phyloP scores from a whole-genome alignment of 1,140 invertebrate genomes.

The Psilanteris sp. region DNA sequence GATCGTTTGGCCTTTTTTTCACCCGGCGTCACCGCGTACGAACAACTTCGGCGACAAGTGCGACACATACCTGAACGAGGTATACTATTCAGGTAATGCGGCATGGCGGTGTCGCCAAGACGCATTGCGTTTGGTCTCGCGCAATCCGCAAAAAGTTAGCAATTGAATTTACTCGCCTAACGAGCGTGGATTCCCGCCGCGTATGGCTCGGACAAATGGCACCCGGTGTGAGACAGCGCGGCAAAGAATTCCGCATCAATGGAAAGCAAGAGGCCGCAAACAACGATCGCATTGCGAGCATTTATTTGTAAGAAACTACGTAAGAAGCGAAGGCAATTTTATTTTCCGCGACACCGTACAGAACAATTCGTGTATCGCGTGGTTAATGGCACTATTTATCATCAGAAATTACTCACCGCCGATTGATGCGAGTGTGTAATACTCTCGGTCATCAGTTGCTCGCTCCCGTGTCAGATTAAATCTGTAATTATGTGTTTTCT shows the following conservation, averaged over 20 bases:
- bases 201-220: constrained; percentile 70
- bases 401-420: constrained; percentile 12
- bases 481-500: no score
- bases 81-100: constrained; percentile 50
- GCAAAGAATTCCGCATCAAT: constrained; percentile 61
- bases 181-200: constrained; percentile 64
- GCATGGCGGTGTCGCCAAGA: constrained; percentile 69
- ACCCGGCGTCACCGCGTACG: constrained; percentile 39
- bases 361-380: constrained; percentile 11
- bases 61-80: constrained; percentile 53
- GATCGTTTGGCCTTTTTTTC: constrained; percentile 49
- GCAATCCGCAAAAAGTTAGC: constrained; percentile 70
- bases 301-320: constrained; percentile 41
- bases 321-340: constrained; percentile 54
- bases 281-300: constrained; percentile 19
- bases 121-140: constrained; percentile 67
- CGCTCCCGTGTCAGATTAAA: no score
- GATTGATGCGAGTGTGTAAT: constrained; percentile 2
- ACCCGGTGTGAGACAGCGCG: constrained; percentile 48
- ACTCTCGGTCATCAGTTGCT: no score
- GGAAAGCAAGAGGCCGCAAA: constrained; percentile 41
- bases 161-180: constrained; percentile 74
- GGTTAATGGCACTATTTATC: constrained; percentile 21
- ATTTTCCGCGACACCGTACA: constrained; percentile 31
- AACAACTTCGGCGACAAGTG: constrained; percentile 52